Evolutionary conservation across 2,888 invertebrate genomes (phyloP).

Genomic region (Drosophila merina): DNA sequence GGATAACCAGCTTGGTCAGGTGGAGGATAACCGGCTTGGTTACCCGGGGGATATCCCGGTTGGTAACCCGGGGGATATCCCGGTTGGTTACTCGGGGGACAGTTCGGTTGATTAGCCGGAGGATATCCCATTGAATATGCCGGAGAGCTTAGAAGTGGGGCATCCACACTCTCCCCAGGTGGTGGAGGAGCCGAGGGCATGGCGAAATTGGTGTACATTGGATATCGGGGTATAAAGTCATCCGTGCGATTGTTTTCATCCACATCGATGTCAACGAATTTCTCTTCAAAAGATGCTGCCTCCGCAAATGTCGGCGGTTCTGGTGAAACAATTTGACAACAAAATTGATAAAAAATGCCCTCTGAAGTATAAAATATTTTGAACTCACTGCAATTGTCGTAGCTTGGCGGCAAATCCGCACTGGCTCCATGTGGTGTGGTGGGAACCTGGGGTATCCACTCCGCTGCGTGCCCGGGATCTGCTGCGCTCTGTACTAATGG

Average conservation of each 20-base stretch:
- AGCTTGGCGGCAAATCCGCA: constrained; percentile 67
- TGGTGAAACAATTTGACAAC: background rate
- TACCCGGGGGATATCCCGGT: background rate
- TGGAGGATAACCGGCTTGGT: background rate
- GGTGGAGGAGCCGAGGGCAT: constrained; percentile 52
- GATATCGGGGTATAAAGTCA: constrained; percentile 73
- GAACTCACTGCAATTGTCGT: constrained; percentile 66
- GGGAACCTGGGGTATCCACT: constrained; percentile 68
- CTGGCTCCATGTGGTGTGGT: constrained; percentile 50
- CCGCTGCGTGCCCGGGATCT: constrained; percentile 46
- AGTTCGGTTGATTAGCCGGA: constrained; percentile 1
- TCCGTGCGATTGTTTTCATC: constrained; percentile 63
- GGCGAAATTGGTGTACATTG: constrained; percentile 74
- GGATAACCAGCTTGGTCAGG: too few relatives aligned
- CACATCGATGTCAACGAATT: constrained; percentile 66
- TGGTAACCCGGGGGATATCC: background rate
- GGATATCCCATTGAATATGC: constrained; percentile 7
- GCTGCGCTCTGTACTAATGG: constrained; percentile 66
- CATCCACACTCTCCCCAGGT: background rate
- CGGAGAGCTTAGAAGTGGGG: background rate
- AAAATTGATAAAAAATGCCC: background rate
- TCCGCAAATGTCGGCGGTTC: constrained; percentile 50
- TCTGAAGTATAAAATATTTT: background rate
- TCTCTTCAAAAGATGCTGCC: constrained; percentile 61
- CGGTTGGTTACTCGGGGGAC: background rate